Conservation (phyloP, 2,113 vertebrate genomes). For the Casuarius casuarius region DNA sequence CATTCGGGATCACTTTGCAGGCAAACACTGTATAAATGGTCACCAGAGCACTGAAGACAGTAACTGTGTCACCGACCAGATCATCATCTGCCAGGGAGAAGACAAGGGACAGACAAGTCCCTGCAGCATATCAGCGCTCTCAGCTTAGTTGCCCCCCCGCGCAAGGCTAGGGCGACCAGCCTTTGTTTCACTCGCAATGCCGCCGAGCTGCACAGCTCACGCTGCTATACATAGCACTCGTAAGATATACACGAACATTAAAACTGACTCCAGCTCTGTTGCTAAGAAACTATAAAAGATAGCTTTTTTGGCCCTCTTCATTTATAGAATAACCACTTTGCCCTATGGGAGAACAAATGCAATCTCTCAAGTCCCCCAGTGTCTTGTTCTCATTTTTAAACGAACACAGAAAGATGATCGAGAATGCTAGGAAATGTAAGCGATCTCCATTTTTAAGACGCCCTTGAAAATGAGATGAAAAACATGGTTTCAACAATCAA, state of each 20-base stretch:
- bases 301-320: conserved; percentile 13
- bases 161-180: neutral
- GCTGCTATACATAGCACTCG: neutral
- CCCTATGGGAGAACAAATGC: conserved; percentile 29
- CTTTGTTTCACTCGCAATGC: neutral
- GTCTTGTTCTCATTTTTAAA: conserved; percentile 33
- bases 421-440: neutral
- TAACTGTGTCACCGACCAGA: neutral
- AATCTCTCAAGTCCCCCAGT: conserved; percentile 36
- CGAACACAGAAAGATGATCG: conserved; percentile 14
- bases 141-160: neutral
- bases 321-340: conserved; percentile 49
- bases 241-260: neutral
- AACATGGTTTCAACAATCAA: conserved; percentile 12
- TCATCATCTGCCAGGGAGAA: neutral
- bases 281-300: conserved; percentile 59
- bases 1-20: neutral
- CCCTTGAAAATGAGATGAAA: conserved; percentile 74
- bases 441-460: conserved; percentile 32
- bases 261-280: conserved; percentile 15
- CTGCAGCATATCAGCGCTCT: rapidly evolving
- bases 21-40: neutral
- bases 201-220: neutral
- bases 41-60: neutral
- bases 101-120: neutral